Evolutionary conservation across 2,888 invertebrate species (phyloP), one percentile per base, ranked within the genome.

Genomic region (Zaprionus obscuricornis): DNA sequence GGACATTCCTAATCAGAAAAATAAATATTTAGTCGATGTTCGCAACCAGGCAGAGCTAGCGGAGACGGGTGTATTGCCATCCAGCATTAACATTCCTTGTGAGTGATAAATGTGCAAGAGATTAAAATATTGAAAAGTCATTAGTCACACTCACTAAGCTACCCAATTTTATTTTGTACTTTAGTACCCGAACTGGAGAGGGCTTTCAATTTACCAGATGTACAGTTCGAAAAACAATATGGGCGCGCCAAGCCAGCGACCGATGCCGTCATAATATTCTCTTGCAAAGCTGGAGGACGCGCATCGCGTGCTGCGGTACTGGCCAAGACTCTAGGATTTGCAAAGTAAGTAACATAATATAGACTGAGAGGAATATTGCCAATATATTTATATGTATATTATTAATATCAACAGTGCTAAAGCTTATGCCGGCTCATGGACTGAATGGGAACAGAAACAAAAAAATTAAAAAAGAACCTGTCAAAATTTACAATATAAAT

Each of bases 31-130:
- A 13, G 92, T 96, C 58, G 96, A 96, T 91, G 96, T 96, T 0
- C 92, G 96, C 81, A 95, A 95, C 87, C 93, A 94, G 46, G 90
- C 92, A 33, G 96, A 96, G 90, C 87, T 96, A 24, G 89, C 92
- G 67, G 93, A 94, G 85, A 93, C 94, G 70, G 96, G 96, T 4
- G 91, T 91, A 68, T 92, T 96, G 63, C 95, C 95, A 24, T 93
- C 93, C 39, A 95, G 95, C 84, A 91, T 95, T 63, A 95, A 95
- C 84, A 95, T 96, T 88, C 95, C 95, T 82, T 91, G 95, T 95
- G 91, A 92, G 92, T 90, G 33, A 8, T 36, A 17, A 33, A 52
- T 14, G 16, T n/a, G 33, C 29, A 29, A 17, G 24, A n/a, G 43
- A 40, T 39, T 49, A 66, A 45, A 6, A 26, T 3, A n/a, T 4